These are phyloP conservation scores for Ophioninae sp. DNA, from an alignment of 2,888 invertebrate genomes.

Conservation along the genomic window DNA sequence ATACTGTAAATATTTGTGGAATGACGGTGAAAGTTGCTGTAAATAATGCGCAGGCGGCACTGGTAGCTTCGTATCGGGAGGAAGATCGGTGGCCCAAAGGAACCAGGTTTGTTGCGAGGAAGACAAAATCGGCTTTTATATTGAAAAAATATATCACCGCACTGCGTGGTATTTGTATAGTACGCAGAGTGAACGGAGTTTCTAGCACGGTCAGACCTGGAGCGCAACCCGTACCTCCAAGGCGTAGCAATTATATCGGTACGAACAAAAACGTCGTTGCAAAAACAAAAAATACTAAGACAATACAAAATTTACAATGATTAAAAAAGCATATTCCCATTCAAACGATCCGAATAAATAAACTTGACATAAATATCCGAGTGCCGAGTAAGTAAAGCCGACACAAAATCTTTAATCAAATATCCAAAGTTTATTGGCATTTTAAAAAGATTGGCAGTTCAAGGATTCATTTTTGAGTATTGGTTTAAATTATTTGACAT, in stretches of 20 bases:
- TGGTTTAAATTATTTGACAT: no score
- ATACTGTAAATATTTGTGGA: conserved; percentile 47
- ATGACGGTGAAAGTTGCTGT: conserved; percentile 44
- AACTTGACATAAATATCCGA: no score
- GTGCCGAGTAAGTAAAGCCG: no score
- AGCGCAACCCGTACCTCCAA: conserved; percentile 66
- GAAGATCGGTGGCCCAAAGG: conserved; percentile 17
- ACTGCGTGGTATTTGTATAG: conserved; percentile 66
- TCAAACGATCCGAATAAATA: no score
- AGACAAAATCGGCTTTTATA: conserved; percentile 46
- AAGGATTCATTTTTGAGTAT: no score
- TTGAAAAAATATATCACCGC: conserved; percentile 57
- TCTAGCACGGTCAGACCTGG: conserved; percentile 69
- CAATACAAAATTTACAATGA: no score
- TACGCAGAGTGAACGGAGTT: conserved; percentile 54
- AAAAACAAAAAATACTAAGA: conserved; percentile 1
- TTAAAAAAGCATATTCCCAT: no score
- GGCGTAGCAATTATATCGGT: conserved; percentile 24
- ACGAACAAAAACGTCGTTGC: conserved; percentile 26
- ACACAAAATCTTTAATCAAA: not conserved
- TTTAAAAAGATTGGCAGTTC: no score
- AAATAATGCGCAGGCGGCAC: conserved; percentile 62
- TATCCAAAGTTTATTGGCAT: not conserved
- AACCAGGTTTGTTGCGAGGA: conserved; percentile 14
- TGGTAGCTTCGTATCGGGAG: conserved; percentile 60